Conservation (phyloP, 2,888 invertebrate genomes). For the Diarsia dahlii region DNA sequence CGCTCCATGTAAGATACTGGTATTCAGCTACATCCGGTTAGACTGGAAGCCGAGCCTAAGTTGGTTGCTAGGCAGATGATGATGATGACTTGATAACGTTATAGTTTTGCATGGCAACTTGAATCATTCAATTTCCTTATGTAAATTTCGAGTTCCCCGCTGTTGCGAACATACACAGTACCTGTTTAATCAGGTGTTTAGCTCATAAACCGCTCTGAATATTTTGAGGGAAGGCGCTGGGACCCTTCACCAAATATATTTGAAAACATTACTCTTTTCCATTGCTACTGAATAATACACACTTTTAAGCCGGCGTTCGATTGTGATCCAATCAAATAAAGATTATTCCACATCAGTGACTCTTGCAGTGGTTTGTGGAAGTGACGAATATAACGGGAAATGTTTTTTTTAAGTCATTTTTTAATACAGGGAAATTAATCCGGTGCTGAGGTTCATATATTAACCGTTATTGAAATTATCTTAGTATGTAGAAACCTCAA, state of each 20-base stretch:
- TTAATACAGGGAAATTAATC: conserved; percentile 21
- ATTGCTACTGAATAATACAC: conserved; percentile 39
- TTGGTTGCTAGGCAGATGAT: too few species aligned
- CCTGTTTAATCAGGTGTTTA: conserved; percentile 59
- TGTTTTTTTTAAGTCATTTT: conserved; percentile 24
- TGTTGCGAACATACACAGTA: conserved; percentile 58
- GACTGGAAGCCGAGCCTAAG: too few species aligned
- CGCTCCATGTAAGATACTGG: too few species aligned
- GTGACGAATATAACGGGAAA: conserved; percentile 27
- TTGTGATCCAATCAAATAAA: conserved; percentile 56
- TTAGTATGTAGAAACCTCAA: neutral
- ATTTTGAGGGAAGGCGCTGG: conserved; percentile 47
- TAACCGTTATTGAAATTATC: neutral
- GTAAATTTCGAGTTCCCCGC: conserved; percentile 54
- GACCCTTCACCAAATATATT: conserved; percentile 54
- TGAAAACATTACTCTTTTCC: conserved; percentile 55
- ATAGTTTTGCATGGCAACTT: conserved; percentile 52
- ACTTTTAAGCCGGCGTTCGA: conserved; percentile 37
- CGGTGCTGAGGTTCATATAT: neutral
- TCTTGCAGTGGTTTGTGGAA: conserved; percentile 23
- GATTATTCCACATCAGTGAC: conserved; percentile 48
- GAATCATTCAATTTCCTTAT: conserved; percentile 60
- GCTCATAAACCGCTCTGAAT: conserved; percentile 55
- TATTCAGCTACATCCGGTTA: too few species aligned
- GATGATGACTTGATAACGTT: conserved; percentile 31